These are phyloP conservation scores for Rhinoraja longicauda DNA, from an alignment of 2,797 vertebrate species.

Conservation along the genomic window DNA sequence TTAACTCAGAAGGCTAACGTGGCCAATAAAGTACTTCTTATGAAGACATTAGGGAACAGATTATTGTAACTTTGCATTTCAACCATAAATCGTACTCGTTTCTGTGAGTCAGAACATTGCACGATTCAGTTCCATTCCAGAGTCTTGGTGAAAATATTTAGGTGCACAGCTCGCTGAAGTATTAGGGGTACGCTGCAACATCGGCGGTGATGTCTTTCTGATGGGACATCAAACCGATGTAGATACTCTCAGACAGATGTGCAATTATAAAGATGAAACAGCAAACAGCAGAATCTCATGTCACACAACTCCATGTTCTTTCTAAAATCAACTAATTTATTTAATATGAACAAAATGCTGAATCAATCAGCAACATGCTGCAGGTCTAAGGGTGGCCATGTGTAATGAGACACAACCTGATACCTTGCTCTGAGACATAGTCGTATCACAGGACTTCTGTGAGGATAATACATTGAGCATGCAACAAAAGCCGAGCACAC, in stretches of 20 bases:
- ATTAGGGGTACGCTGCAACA: not conserved
- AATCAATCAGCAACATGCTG: not conserved
- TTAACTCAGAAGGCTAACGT: not conserved
- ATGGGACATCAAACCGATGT: not conserved
- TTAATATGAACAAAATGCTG: conserved; percentile 24
- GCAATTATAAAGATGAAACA: not conserved
- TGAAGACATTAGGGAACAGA: not conserved
- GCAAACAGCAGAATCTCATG: not conserved
- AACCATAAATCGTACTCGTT: not conserved
- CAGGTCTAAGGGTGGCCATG: not conserved
- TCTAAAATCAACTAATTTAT: conserved; percentile 15
- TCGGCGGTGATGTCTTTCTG: not conserved
- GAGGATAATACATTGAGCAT: not conserved
- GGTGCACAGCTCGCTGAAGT: not conserved
- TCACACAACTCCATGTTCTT: not conserved
- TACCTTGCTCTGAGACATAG: not conserved
- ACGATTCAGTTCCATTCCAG: not conserved
- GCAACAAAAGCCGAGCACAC: not conserved
- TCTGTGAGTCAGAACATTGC: not conserved
- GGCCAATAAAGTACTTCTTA: not conserved
- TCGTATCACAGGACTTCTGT: not conserved
- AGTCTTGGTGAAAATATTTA: not conserved
- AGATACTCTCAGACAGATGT: not conserved
- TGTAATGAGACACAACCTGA: not conserved
- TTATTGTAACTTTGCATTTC: not conserved